A percentile compares a stretch with the other conserved stretches of the same genome.
These are phyloP conservation scores for Scortum barcoo DNA, from an alignment of 2,113 vertebrate species.

Conservation along the genomic window DNA sequence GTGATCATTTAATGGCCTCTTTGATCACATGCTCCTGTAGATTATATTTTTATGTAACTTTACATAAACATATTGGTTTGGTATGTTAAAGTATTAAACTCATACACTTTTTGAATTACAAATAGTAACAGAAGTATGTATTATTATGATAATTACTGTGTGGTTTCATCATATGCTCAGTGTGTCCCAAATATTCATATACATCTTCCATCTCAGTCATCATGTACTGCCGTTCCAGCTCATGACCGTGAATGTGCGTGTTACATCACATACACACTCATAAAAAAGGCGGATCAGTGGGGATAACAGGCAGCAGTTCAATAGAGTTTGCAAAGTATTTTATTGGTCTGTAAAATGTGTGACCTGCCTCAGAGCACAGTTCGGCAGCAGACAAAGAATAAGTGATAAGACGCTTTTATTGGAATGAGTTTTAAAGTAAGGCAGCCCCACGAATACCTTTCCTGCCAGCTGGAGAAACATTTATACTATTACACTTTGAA, in stretches of 20 bases:
- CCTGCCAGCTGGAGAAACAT: constrained; percentile 13
- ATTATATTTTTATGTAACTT: no score
- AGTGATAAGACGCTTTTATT: constrained; percentile 6
- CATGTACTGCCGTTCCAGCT: background rate
- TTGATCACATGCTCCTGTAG: background rate
- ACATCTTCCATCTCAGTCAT: background rate
- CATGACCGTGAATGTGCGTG: background rate
- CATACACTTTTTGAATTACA: no score
- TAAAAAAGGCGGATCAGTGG: background rate
- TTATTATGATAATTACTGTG: no score
- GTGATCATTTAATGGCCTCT: background rate
- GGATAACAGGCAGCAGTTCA: background rate
- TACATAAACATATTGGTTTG: no score
- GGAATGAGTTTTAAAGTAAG: constrained; percentile 25
- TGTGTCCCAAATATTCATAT: background rate
- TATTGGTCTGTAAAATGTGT: background rate
- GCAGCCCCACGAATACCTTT: constrained; percentile 1
- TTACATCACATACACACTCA: background rate
- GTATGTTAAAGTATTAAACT: background rate
- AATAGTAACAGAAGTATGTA: no score
- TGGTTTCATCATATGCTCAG: no score
- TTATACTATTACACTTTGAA: constrained; percentile 11
- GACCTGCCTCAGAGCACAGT: background rate
- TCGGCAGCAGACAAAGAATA: background rate
- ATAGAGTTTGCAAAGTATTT: constrained; percentile 3